Conservation (phyloP, 2,113 vertebrate genomes). For the Varanus komodoensis region DNA sequence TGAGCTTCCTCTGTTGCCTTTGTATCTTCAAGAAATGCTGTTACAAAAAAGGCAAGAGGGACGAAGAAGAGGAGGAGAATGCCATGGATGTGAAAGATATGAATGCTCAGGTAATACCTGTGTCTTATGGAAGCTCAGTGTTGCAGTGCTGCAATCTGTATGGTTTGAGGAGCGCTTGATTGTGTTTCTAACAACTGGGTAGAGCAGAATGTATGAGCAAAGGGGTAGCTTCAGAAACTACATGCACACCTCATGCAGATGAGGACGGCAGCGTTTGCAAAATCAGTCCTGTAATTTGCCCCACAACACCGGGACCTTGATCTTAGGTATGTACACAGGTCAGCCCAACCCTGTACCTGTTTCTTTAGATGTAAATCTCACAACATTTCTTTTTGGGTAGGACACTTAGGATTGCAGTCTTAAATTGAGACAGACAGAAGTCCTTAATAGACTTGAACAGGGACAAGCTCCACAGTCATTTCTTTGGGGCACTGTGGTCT, state of each 20-base stretch:
- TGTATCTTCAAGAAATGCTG: conserved; percentile 99
- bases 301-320: too few relatives aligned
- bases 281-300: too few relatives aligned
- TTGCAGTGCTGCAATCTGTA: too few relatives aligned
- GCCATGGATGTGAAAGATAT: conserved; percentile 95
- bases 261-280: background rate
- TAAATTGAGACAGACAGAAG: too few relatives aligned
- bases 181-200: rapidly evolving
- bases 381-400: too few relatives aligned
- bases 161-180: background rate
- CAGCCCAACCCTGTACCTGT: too few relatives aligned
- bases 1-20: conserved; percentile 96
- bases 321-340: too few relatives aligned
- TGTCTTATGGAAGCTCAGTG: background rate
- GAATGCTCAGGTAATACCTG: conserved; percentile 83
- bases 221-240: background rate
- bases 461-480: too few relatives aligned
- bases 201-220: background rate
- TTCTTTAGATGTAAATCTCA: too few relatives aligned
- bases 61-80: conserved; percentile 96
- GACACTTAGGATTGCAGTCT: too few relatives aligned
- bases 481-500: too few relatives aligned
- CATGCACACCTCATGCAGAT: background rate
- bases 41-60: conserved; percentile 98
- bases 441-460: too few relatives aligned